A percentile compares a stretch with the other conserved stretches of the same genome.
phyloP scores from a whole-genome alignment of 2,113 vertebrate species.

The Dendropsophus ebraccatus region DNA sequence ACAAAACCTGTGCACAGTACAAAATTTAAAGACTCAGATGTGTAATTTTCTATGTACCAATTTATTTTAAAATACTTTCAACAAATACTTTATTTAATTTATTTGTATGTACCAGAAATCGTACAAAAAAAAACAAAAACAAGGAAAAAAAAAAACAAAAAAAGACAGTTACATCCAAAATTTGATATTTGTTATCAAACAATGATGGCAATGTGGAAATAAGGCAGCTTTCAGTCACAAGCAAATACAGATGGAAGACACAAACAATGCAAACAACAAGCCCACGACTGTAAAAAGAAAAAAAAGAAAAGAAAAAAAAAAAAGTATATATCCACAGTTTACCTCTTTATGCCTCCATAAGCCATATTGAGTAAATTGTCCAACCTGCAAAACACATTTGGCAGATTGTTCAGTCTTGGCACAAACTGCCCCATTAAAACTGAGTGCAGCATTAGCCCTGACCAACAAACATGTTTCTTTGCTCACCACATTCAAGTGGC shows the following conservation, averaged over 20 bases:
- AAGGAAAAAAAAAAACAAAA: too few species aligned
- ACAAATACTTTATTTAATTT: too few species aligned
- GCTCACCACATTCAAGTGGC: not conserved
- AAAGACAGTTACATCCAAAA: not conserved
- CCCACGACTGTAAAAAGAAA: not conserved
- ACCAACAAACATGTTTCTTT: not conserved
- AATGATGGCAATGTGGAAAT: not conserved
- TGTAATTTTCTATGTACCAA: too few species aligned
- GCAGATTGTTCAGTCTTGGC: constrained; percentile 73
- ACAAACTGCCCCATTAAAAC: constrained; percentile 59
- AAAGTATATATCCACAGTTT: constrained; percentile 69
- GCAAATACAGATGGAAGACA: not conserved
- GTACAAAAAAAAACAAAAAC: too few species aligned
- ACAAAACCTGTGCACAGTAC: too few species aligned
- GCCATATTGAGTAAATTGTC: constrained; percentile 99
- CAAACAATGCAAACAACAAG: not conserved
- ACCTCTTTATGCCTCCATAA: constrained; percentile 96
- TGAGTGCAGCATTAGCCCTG: constrained; percentile 50
- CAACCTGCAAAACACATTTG: constrained; percentile 88
- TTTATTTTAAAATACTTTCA: too few species aligned
- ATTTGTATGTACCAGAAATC: too few species aligned
- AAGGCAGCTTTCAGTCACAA: not conserved
- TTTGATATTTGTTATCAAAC: not conserved
- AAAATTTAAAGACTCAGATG: too few species aligned
- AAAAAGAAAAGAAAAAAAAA: not conserved